Evolutionary conservation across 2,797 vertebrate genomes (phyloP).

Genomic region (Scomberomorus guttatus): DNA sequence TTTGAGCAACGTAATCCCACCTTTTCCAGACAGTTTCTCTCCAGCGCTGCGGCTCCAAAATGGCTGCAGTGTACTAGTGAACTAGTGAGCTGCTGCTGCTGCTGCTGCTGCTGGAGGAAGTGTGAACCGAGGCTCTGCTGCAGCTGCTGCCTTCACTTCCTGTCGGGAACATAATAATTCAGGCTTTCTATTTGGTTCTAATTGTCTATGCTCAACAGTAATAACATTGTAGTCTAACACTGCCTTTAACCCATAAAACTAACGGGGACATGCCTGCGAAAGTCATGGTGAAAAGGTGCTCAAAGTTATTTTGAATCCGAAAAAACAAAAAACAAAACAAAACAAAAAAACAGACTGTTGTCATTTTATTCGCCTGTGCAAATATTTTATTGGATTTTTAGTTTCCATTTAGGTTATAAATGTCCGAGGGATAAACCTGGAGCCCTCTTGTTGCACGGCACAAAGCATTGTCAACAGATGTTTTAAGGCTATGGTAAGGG

Average conservation of each 20-base stretch:
- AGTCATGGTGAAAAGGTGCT: neutral
- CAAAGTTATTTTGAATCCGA: no score
- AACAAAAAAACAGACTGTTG: no score
- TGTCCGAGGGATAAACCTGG: no score
- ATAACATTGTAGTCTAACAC: no score
- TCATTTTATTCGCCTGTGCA: no score
- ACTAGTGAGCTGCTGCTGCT: constrained; percentile 36
- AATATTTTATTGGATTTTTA: neutral
- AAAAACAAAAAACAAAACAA: no score
- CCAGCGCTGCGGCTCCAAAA: constrained; percentile 75
- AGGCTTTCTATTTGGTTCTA: neutral
- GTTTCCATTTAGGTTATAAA: neutral
- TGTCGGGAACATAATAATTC: neutral
- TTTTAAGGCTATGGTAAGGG: no score
- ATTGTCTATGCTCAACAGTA: neutral
- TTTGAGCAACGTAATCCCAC: constrained; percentile 64
- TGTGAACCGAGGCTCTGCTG: constrained; percentile 26
- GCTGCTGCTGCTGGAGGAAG: constrained; percentile 44
- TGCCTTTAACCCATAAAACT: neutral
- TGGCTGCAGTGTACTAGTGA: constrained; percentile 78
- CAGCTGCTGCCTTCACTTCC: constrained; percentile 41
- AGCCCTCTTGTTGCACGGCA: no score
- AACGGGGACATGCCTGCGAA: neutral
- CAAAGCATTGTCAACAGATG: no score
- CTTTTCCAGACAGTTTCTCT: constrained; percentile 72